Evolutionary conservation across 2,888 invertebrate species (phyloP).

Genomic region (Pemphredon lugubris): DNA sequence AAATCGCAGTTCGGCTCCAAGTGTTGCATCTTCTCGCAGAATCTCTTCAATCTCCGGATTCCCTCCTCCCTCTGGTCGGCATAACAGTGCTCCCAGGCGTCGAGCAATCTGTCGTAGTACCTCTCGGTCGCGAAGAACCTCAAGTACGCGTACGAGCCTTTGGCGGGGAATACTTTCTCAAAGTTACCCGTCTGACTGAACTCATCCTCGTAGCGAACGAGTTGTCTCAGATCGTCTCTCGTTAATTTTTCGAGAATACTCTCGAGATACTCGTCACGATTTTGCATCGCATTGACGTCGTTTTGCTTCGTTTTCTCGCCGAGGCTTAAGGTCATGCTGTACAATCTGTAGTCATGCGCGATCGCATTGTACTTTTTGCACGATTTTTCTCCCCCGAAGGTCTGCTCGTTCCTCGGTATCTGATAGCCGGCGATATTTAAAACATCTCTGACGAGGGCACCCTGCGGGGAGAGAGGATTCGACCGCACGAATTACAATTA

Average conservation of each 20-base stretch:
- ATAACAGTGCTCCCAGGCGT: conserved; percentile 44
- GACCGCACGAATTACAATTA: conserved; percentile 5
- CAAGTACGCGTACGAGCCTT: conserved; percentile 1
- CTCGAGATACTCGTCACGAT: conserved; percentile 22
- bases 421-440: conserved; percentile 42
- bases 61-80: conserved; percentile 84
- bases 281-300: conserved; percentile 24
- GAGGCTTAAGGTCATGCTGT: conserved; percentile 16
- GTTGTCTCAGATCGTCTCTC: conserved; percentile 37
- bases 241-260: conserved; percentile 24
- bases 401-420: conserved; percentile 20
- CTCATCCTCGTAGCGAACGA: conserved; percentile 44
- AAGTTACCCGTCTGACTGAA: conserved; percentile 24
- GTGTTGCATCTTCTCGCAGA: conserved; percentile 32
- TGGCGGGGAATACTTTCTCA: conserved; percentile 35
- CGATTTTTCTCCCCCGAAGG: background rate
- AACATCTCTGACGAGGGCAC: conserved; percentile 26
- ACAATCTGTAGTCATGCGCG: conserved; percentile 22
- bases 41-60: conserved; percentile 66
- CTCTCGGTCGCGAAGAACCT: conserved; percentile 32
- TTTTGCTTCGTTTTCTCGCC: conserved; percentile 32
- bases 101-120: conserved; percentile 42
- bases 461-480: conserved; percentile 19
- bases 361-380: conserved; percentile 32
- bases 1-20: background rate